Conservation (phyloP, 1,140 invertebrate species). For the Zophobas atratus region DNA sequence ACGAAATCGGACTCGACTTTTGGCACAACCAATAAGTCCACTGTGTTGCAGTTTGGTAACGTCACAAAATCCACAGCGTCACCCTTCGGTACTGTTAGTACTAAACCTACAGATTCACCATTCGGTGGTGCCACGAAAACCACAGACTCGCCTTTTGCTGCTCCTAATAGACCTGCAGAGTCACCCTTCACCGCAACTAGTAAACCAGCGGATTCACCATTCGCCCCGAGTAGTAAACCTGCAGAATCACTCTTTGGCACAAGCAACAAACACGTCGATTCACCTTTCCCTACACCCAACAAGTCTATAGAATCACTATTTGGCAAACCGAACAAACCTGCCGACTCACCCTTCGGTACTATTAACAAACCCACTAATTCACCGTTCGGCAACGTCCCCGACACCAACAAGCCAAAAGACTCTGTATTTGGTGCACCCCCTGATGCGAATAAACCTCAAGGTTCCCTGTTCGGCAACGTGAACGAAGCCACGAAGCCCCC, state of each 20-base stretch:
- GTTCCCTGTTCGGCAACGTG: neutral
- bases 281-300: no score
- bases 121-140: conserved; percentile 1
- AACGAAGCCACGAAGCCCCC: neutral
- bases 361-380: neutral
- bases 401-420: conserved; percentile 18
- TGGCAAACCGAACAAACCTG: no score
- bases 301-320: no score
- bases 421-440: neutral
- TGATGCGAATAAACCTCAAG: conserved; percentile 24
- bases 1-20: neutral
- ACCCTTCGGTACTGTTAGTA: neutral
- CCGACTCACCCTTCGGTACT: neutral
- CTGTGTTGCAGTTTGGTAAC: neutral
- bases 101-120: conserved; percentile 6
- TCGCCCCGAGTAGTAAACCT: no score
- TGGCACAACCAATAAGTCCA: neutral
- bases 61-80: no score
- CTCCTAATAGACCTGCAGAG: neutral
- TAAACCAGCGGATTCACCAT: no score
- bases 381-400: neutral
- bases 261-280: no score
- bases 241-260: no score
- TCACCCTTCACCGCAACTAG: neutral
- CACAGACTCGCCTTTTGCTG: neutral